Evolutionary conservation across 1,140 invertebrate genomes (phyloP), one percentile per base, ranked within the genome.

Genomic region (Neodiprion fabricii): DNA sequence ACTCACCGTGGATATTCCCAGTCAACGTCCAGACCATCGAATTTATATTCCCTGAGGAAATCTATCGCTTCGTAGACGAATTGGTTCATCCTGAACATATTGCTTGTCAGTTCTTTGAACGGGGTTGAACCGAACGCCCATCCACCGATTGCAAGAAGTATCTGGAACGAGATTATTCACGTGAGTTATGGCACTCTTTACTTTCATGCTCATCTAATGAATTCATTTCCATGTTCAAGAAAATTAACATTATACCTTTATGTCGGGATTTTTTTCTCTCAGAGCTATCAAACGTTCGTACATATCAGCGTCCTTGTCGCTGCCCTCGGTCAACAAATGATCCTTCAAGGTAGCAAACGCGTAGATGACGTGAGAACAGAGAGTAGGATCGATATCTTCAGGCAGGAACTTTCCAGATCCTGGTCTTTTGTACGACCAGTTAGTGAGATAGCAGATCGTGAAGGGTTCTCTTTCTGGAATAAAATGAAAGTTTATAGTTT

Each of bases 11-110:
- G 97, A 87, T 98, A 98, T 88, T 99, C 97, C 97, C 97, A 99
- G 83, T 98, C 97, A 1, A 99, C 94, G 79, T 99, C 97, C n/a
- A 98, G 87, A 8, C 97, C 97, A 83, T 99, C 97, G 84, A 99
- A 98, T 85, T 96, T 94, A 78, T 96, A 95, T 82, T 96, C 94
- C 40, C 97, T 90, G 2, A 99, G 89, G 88, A 97, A 98, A 79
- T 97, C 96, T 65, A 98, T 96, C 7, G 96, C 94, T 82, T 97
- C 95, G 81, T 97, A 97, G 4, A 97, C 96, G 81, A 99, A 99
- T 81, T 97, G 95, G 82, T 97, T 97, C 95, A 97, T 97, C 50
- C 96, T 91, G 90, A 96, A 97, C 3, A 95, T 93, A 81, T 96
- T 97, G 61, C 94, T 94, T 0, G 96, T 97, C 1, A 98, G 90